These are phyloP conservation scores for Tanytarsus gracilentus DNA, from an alignment of 2,888 invertebrate species.

Conservation along the genomic window DNA sequence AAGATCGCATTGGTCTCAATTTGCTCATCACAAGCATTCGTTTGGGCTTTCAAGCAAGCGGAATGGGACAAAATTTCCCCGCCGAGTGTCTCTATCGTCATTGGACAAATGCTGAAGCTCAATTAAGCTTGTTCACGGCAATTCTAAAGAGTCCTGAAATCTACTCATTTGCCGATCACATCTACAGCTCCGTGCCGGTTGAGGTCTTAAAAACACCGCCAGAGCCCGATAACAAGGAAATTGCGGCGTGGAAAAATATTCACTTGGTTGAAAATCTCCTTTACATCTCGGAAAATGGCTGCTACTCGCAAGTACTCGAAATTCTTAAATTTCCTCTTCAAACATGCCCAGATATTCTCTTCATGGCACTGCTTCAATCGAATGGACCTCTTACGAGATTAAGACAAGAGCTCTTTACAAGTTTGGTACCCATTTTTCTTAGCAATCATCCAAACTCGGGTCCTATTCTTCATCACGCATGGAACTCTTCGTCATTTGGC, in stretches of 20 bases:
- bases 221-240: constrained; percentile 89
- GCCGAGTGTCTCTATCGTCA: constrained; percentile 80
- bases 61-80: constrained; percentile 67
- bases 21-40: constrained; percentile 75
- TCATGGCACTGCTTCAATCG: constrained; percentile 81
- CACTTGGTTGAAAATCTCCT: constrained; percentile 84
- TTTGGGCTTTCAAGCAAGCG: constrained; percentile 66
- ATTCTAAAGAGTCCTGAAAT: constrained; percentile 86
- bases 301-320: constrained; percentile 68
- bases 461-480: constrained; percentile 91
- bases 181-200: constrained; percentile 69
- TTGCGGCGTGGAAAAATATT: constrained; percentile 85
- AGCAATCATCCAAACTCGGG: constrained; percentile 94
- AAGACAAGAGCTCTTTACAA: constrained; percentile 78
- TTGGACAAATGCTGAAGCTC: constrained; percentile 91
- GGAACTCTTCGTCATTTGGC: constrained; percentile 71
- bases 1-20: constrained; percentile 76
- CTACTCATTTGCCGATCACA: constrained; percentile 88
- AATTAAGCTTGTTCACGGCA: constrained; percentile 76
- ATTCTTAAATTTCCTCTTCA: constrained; percentile 85
- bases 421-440: constrained; percentile 84
- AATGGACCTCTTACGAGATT: constrained; percentile 67
- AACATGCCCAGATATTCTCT: constrained; percentile 89
- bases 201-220: constrained; percentile 89
- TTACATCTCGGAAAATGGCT: constrained; percentile 77